These are phyloP conservation scores for Ashinkailepas kermadecensis DNA, from an alignment of 2,888 invertebrate genomes.

Conservation along the genomic window DNA sequence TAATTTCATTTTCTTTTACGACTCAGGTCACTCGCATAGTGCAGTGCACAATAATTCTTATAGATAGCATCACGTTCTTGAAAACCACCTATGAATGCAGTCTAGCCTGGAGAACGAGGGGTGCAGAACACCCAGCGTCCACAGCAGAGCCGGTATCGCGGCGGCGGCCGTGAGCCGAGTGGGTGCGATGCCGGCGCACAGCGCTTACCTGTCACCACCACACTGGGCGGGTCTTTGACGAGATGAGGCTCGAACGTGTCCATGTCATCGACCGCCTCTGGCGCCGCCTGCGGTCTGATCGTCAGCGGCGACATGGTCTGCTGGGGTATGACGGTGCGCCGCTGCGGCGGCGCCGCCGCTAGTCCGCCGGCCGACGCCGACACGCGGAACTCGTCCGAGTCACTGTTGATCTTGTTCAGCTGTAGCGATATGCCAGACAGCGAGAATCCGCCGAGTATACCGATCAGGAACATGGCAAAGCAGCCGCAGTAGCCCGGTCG, in stretches of 20 bases:
- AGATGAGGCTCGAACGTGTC: constrained; percentile 13
- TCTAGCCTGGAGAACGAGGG: too few relatives aligned
- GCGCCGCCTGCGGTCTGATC: not conserved
- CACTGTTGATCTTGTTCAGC: not conserved
- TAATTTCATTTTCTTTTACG: too few relatives aligned
- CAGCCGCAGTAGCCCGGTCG: not conserved
- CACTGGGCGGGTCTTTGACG: not conserved
- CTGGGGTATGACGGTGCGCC: not conserved
- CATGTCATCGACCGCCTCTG: not conserved
- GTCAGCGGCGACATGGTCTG: not conserved
- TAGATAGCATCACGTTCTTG: too few relatives aligned
- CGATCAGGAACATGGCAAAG: not conserved
- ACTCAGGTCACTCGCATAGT: too few relatives aligned
- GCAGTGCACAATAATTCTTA: too few relatives aligned
- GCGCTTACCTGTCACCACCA: not conserved
- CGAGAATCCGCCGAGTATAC: not conserved
- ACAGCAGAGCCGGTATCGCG: not conserved
- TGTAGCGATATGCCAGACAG: not conserved
- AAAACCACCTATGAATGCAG: too few relatives aligned
- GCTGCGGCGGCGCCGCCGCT: not conserved
- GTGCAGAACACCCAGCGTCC: too few relatives aligned
- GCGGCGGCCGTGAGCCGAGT: not conserved
- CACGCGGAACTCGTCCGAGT: not conserved
- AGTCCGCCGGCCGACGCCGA: not conserved
- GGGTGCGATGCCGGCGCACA: not conserved